Percentiles rank a stretch among this genome's conserved stretches.
phyloP scores from a whole-genome alignment of 2,797 vertebrate genomes.

The Thripadectes ignobilis region DNA sequence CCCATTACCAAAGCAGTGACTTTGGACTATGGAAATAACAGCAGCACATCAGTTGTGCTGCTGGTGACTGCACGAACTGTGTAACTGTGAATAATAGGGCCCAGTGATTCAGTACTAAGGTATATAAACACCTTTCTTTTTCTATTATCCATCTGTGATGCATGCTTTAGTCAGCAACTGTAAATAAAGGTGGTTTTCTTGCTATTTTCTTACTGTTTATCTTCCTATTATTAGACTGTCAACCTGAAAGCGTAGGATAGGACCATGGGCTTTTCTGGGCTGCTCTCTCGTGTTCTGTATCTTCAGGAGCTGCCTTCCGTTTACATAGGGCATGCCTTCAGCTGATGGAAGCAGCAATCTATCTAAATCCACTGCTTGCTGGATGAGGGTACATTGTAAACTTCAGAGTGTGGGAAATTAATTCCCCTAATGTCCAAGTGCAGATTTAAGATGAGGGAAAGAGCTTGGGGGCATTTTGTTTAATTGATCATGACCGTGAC shows the following conservation, averaged over 20 bases:
- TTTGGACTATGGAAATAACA: rapidly evolving
- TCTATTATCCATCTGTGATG: neutral
- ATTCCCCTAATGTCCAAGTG: neutral
- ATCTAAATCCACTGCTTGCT: neutral
- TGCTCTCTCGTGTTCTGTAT: neutral
- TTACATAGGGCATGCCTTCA: neutral
- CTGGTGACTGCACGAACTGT: rapidly evolving
- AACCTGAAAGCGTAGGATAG: neutral
- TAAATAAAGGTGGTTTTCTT: neutral
- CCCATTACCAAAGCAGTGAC: neutral
- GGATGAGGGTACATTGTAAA: neutral
- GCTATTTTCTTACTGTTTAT: neutral
- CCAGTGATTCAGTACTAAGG: neutral
- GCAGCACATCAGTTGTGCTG: neutral
- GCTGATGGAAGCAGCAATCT: neutral
- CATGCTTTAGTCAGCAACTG: neutral
- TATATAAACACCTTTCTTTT: rapidly evolving
- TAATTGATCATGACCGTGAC: neutral
- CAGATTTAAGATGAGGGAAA: neutral
- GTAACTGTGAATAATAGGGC: neutral
- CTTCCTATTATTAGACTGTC: neutral
- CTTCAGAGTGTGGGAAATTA: neutral
- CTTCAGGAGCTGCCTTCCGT: neutral
- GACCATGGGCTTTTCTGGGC: neutral
- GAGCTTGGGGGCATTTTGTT: neutral